Evolutionary conservation across 2,888 invertebrate genomes (phyloP).

Genomic region (Deilephila elpenor): DNA sequence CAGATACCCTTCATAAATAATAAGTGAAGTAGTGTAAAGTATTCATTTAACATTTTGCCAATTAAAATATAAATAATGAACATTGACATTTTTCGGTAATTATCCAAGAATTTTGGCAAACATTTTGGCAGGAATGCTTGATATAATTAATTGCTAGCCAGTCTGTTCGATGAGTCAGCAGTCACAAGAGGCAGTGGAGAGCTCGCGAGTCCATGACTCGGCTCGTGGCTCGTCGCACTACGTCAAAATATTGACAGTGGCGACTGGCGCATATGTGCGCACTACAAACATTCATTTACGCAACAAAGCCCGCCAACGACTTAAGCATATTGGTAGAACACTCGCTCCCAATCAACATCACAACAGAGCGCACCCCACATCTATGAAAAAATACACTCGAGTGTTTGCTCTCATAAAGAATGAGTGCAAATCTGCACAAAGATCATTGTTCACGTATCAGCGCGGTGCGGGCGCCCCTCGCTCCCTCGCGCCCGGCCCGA

Average conservation of each 20-base stretch:
- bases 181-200: background rate
- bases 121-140: background rate
- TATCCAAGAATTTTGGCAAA: background rate
- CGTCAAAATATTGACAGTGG: conserved; percentile 45
- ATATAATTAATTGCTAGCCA: background rate
- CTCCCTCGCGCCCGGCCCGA: conserved; percentile 55
- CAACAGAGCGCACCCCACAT: conserved; percentile 59
- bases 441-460: conserved; percentile 81
- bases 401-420: conserved; percentile 83
- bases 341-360: conserved; percentile 80
- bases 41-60: too few relatives aligned
- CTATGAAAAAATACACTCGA: conserved; percentile 65
- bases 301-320: conserved; percentile 77
- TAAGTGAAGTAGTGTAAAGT: too few relatives aligned
- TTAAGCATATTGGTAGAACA: conserved; percentile 81
- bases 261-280: conserved; percentile 49
- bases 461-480: conserved; percentile 62
- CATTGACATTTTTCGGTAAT: too few relatives aligned
- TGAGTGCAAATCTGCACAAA: conserved; percentile 81
- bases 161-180: background rate
- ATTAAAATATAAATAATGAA: too few relatives aligned
- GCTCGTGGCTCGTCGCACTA: conserved; percentile 25
- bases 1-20: too few relatives aligned
- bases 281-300: conserved; percentile 76
- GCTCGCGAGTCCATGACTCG: background rate